A percentile compares a stretch with the other conserved stretches of the same genome.
phyloP scores from a whole-genome alignment of 2,888 invertebrate genomes.

The Megastigmus dorsalis region DNA sequence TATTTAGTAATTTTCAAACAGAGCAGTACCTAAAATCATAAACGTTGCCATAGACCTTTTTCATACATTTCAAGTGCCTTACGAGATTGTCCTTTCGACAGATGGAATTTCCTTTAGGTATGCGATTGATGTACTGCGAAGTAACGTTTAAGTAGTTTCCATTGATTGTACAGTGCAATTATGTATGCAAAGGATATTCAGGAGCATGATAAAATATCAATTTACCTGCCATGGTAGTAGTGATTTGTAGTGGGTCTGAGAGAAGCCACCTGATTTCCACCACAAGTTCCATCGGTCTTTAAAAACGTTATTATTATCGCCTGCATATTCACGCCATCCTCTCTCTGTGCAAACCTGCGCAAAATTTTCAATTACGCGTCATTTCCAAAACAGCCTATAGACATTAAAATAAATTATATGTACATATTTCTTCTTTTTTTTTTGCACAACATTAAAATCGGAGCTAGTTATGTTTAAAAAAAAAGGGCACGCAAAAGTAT shows the following conservation, averaged over 20 bases:
- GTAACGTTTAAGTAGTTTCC: too few relatives aligned
- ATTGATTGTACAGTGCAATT: too few relatives aligned
- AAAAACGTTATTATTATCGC: conserved; percentile 76
- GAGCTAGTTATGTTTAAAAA: too few relatives aligned
- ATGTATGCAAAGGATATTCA: too few relatives aligned
- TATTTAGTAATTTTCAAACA: conserved; percentile 7
- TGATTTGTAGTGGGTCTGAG: conserved; percentile 80
- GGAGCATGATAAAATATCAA: too few relatives aligned
- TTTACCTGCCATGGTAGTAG: conserved; percentile 85
- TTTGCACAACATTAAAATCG: too few relatives aligned
- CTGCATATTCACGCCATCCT: conserved; percentile 85
- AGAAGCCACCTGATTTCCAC: conserved; percentile 88
- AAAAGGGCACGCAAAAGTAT: too few relatives aligned
- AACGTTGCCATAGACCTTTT: conserved; percentile 86
- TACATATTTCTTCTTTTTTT: too few relatives aligned
- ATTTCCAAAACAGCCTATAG: too few relatives aligned
- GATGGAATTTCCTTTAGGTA: conserved; percentile 89
- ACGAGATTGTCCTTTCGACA: conserved; percentile 89
- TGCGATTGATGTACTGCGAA: conserved; percentile 85
- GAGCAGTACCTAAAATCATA: conserved; percentile 85
- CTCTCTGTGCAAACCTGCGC: conserved; percentile 84
- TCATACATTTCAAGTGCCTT: conserved; percentile 86
- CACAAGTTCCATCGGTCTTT: conserved; percentile 88
- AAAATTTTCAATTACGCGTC: too few relatives aligned
- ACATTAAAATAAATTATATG: too few relatives aligned